Evolutionary conservation across 2,113 vertebrate species (phyloP), one percentile per base, ranked within the genome.

Genomic region (Alligator mississippiensis): DNA sequence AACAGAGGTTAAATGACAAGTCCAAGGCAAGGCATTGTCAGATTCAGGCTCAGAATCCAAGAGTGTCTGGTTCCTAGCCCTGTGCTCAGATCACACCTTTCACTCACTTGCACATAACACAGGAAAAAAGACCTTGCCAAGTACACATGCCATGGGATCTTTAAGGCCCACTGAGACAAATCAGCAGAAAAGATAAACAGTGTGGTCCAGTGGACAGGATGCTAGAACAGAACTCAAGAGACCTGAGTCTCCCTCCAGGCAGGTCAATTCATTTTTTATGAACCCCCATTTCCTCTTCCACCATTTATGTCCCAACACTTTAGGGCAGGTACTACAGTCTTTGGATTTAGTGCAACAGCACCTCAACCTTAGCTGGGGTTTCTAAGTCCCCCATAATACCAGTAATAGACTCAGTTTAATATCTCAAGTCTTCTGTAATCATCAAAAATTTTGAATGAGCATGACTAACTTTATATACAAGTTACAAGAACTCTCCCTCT

Each of bases 341-440:
- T 30, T n/a, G 18, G 54, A 30, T 10, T 57, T 15, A 28, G 28
- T 38, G 63, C 14, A 81, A 87, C 8, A 74, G 63, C 88, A 88
- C 9, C 8, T 25, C 60, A 30, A 88, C 66, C 14, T 24, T 34
- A 72, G 11, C 70, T 27, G 30, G 22, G 55, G 59, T 64, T 57
- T 82, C 22, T 1, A 0, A 85, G 14, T 57, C 28, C 2, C 74
- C 28, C 18, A 66, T 0, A 0, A 77, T 27, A 70, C 60, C 85
- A 90, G 25, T 58, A 87, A 91, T 85, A 59, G 82, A 22, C 80
- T 38, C 72, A 82, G 28, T 27, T 92, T 88, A 27, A 61, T 9
- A 80, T 12, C 77, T 81, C 81, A 14, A 13, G 47, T 11, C 17
- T 74, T 62, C 60, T 80, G 14, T 25, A 84, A 38, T n/a, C 55